Evolutionary conservation across 1,140 invertebrate genomes (phyloP), one percentile per base, ranked within the genome.

Genomic region (Caenorhabditis briggsae): DNA sequence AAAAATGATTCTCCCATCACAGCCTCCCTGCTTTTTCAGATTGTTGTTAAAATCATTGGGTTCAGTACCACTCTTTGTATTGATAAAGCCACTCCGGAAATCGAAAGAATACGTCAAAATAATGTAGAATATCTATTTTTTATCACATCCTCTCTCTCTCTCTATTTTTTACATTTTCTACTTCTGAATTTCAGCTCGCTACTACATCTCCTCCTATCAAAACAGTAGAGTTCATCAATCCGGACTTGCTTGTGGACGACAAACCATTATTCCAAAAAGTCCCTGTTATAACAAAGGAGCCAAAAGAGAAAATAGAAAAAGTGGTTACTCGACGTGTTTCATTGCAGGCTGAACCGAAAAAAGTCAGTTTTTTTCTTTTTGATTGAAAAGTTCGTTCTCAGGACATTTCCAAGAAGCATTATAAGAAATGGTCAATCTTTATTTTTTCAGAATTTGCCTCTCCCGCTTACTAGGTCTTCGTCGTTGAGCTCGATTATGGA

Each of bases 401-500:
- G 8, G 3, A n/a, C n/a, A n/a, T 58, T 58, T 58, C 56, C n/a
- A 58, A n/a, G n/a, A 20, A 33, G 18, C 9, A 7, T 11, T 9
- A 25, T 2, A 5, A 2, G n/a, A 6, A 61, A 33, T 33, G 23
- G n/a, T 12, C 23, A 25, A 33, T 25, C 20, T 18, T 25, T 33
- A 25, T 12, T 41, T 33, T 61, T 61, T 9, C 23, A 61, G 59
- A 61, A 18, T 61, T 61, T 78, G 46, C 70, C 43, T 25, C n/a
- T 78, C 23, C 70, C 43, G 5, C 70, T 78, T 46, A 78, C 43
- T 5, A 50, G 70, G n/a, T 78, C 70, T 50, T 78, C 70, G 53
- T 78, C 70, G 14, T 8, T 78, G 70, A 78, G 70, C 9, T 78
- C 70, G 12, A 78, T 78, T 7, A 78, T 78, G 70, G 70, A 78